These are phyloP conservation scores for Camelus bactrianus DNA, from an alignment of 2,113 vertebrate genomes.

Conservation along the genomic window DNA sequence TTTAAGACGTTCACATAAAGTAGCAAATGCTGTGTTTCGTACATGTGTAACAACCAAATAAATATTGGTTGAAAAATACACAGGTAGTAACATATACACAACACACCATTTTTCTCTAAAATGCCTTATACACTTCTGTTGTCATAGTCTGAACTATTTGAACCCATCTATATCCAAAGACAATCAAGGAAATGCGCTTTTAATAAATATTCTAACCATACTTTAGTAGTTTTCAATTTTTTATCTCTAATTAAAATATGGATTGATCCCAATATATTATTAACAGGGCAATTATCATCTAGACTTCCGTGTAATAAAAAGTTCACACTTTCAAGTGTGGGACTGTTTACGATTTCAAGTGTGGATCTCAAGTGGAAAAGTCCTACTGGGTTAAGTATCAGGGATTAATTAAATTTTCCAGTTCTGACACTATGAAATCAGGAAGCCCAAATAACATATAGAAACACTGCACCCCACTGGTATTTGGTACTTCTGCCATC, in stretches of 20 bases:
- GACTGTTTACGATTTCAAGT: not conserved
- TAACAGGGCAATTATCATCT: not conserved
- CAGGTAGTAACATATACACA: not conserved
- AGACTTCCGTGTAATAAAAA: not conserved
- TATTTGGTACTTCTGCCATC: not conserved
- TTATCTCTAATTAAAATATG: not conserved
- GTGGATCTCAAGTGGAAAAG: not conserved
- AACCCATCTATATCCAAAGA: not conserved
- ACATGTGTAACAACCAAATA: not conserved
- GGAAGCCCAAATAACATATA: not conserved
- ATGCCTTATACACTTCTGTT: not conserved
- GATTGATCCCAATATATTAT: not conserved
- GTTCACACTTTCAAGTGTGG: not conserved
- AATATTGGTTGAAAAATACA: not conserved
- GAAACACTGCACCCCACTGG: not conserved
- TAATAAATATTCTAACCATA: not conserved
- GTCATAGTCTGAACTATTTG: not conserved
- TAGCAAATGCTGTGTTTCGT: not conserved
- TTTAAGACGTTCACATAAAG: slow-evolving; percentile 24
- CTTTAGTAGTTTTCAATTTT: not conserved
- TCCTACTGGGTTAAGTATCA: not conserved
- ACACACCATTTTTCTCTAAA: not conserved
- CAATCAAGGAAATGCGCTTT: slow-evolving; percentile 2
- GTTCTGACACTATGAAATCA: not conserved
- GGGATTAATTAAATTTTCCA: not conserved